A percentile compares a stretch with the other conserved stretches of the same genome.
Evolutionary conservation across 2,113 vertebrate genomes (phyloP).

Genomic region (Lasiurus cinereus): DNA sequence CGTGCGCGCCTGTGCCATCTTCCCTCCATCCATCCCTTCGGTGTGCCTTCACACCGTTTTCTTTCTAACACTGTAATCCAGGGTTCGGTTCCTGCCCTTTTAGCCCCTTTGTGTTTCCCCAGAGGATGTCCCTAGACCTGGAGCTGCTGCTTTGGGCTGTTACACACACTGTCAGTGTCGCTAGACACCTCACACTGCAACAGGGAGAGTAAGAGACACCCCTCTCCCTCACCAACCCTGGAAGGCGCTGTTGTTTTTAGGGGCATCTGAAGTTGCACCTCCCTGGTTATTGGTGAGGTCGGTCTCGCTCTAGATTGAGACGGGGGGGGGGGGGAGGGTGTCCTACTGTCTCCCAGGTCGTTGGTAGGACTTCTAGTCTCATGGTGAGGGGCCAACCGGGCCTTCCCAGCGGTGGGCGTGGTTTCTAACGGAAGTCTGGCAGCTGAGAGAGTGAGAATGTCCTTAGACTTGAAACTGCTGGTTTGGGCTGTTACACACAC

Average conservation of each 20-base stretch:
- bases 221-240: rapidly evolving
- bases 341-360: background rate
- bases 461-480: too few relatives aligned
- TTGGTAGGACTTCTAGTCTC: background rate
- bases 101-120: background rate
- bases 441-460: background rate
- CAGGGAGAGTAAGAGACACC: too few relatives aligned
- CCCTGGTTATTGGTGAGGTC: background rate
- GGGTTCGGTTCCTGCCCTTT: too few relatives aligned
- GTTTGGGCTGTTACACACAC: too few relatives aligned
- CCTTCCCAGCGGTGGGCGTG: too few relatives aligned
- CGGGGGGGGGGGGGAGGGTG: too few relatives aligned
- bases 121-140: too few relatives aligned
- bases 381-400: background rate
- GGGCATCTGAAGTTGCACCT: background rate
- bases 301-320: too few relatives aligned
- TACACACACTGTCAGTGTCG: too few relatives aligned
- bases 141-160: too few relatives aligned
- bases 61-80: background rate
- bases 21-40: rapidly evolving
- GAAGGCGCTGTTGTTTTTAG: background rate
- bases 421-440: background rate
- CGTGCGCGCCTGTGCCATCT: rapidly evolving
- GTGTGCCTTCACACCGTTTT: background rate
- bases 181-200: too few relatives aligned